Base-by-base conservation (phyloP, 2,113 vertebrate species). In the Speoplatyrhinus poulsoni region DNA sequence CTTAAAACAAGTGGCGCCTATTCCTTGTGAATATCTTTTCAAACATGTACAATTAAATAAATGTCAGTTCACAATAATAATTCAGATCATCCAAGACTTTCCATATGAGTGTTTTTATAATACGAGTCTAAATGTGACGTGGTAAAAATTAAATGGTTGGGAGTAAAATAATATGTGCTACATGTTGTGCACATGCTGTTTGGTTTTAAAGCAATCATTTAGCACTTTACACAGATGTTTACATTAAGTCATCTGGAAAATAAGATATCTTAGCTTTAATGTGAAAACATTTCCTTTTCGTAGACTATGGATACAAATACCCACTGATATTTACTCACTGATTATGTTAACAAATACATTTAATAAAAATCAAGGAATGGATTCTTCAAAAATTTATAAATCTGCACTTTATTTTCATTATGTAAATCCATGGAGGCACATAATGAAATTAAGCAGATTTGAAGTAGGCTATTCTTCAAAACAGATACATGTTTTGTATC, bases 381-480 rank as follows among this genome's bases (percentile, higher is more conserved):
- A 49, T 58, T 62, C 52, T 59, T 57, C 36, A 12, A 64, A 68
- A 69, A 63, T 3, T 2, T 26, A 62, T 48, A 56, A 9, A 52
- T 52, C 49, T 52, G 11, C 9, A 52, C 49, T 52, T 12, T 26
- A 26, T 26, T 52, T 12, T 11, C 49, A 12, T 11, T 50, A 26
- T 50, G 9, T 50, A 15, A 50, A 50, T 13, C 13, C 11, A 50
- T 50, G 49, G 13, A 50, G 13, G 36, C 49, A 50, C 48, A 50
- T 2, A 11, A 50, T 50, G 10, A 3, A 50, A 50, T 15, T 4
- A 1, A 41, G 7, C 36, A 41, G 4, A 12, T 64, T 47, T 49
- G 13, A 56, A 53, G 12, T 65, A 61, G 16, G 3, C 71, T 84
- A 82, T 41, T 52, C n/a, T 75, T 48, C 13, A 26, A 26, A 26